Evolutionary conservation across 1,140 invertebrate genomes (phyloP).

Genomic region (Aphelenchoides fujianensis): DNA sequence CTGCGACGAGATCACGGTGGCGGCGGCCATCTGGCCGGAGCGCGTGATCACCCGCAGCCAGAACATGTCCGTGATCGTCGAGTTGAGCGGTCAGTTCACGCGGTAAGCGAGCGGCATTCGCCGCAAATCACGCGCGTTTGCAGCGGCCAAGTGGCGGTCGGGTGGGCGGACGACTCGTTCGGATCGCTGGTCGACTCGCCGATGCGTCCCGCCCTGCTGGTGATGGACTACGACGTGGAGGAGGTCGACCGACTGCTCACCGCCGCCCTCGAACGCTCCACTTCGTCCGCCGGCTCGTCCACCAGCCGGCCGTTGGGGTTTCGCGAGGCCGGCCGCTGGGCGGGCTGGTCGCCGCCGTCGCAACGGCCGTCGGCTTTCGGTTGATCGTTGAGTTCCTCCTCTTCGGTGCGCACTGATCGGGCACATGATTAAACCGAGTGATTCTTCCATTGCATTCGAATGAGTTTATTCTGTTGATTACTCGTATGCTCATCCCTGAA

Average conservation of each 20-base stretch:
- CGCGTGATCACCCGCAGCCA: constrained; percentile 44
- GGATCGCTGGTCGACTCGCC: not conserved
- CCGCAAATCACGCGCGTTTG: constrained; percentile 1
- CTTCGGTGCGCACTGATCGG: too few species aligned
- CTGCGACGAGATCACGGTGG: constrained; percentile 58
- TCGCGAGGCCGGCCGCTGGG: too few species aligned
- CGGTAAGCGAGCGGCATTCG: constrained; percentile 28
- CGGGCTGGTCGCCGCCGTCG: too few species aligned
- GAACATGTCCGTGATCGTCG: constrained; percentile 47
- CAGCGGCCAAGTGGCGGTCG: constrained; percentile 53
- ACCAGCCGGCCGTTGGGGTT: too few species aligned
- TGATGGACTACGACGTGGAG: constrained; percentile 3
- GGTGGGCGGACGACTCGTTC: constrained; percentile 48
- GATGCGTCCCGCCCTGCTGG: not conserved
- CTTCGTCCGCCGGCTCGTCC: too few species aligned
- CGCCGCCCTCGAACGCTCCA: not conserved
- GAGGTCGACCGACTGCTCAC: not conserved
- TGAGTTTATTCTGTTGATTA: too few species aligned
- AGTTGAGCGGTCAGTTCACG: constrained; percentile 50
- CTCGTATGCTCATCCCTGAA: too few species aligned
- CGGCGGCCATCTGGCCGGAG: constrained; percentile 49
- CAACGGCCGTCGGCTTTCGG: too few species aligned
- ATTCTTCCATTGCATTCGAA: too few species aligned
- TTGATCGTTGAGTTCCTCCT: too few species aligned
- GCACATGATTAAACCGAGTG: too few species aligned